These are phyloP conservation scores for Sarcophaga variegata DNA, from an alignment of 2,888 invertebrate species.

Conservation along the genomic window DNA sequence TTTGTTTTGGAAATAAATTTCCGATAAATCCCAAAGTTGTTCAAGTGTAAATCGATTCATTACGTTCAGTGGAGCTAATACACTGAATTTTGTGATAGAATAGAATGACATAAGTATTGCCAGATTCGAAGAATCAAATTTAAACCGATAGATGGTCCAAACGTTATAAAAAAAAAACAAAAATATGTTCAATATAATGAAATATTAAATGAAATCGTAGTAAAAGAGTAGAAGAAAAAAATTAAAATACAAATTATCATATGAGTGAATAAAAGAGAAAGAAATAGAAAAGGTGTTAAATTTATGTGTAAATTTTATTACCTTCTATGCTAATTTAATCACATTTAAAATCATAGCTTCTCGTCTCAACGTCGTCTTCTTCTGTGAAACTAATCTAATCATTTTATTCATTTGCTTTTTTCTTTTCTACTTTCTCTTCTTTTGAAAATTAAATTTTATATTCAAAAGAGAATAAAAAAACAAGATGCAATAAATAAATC, in stretches of 20 bases:
- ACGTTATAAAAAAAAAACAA: too few species aligned
- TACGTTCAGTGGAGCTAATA: too few species aligned
- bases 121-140: too few species aligned
- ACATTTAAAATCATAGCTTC: background rate
- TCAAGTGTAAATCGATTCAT: too few species aligned
- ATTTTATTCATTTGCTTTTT: slow-evolving; percentile 13
- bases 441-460: slow-evolving; percentile 45
- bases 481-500: background rate
- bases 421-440: background rate
- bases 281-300: slow-evolving; percentile 42
- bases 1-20: too few species aligned
- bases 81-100: too few species aligned
- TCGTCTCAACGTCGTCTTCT: background rate
- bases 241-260: background rate
- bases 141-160: too few species aligned
- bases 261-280: background rate
- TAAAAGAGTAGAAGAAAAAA: slow-evolving; percentile 7
- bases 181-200: background rate
- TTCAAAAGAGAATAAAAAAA: slow-evolving; percentile 11
- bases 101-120: too few species aligned
- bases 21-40: too few species aligned
- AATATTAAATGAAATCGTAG: slow-evolving; percentile 32
- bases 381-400: slow-evolving; percentile 14
- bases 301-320: slow-evolving; percentile 38
- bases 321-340: slow-evolving; percentile 47